phyloP scores from a whole-genome alignment of 2,113 vertebrate genomes.

The Ophiodon elongatus region DNA sequence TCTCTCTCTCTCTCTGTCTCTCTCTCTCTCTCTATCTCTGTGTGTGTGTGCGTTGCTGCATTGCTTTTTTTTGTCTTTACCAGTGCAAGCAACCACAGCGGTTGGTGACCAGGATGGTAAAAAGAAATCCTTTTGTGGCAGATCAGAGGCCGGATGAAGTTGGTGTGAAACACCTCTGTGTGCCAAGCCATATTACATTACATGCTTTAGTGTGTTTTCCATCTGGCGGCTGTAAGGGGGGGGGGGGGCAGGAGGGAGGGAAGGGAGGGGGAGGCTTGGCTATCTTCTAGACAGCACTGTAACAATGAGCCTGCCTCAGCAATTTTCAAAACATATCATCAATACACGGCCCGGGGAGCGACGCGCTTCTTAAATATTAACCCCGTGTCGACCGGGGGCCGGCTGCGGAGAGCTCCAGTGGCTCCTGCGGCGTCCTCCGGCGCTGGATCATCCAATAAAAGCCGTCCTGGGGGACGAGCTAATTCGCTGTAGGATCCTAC shows the following conservation, averaged over 20 bases:
- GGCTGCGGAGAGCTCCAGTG: conserved; percentile 56
- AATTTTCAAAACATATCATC: conserved; percentile 82
- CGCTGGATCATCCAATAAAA: conserved; percentile 73
- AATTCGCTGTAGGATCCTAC: conserved; percentile 72
- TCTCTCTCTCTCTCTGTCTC: too few relatives aligned
- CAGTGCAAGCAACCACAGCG: neutral
- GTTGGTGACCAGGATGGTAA: conserved; percentile 27
- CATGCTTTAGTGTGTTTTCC: conserved; percentile 76
- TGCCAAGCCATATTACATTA: conserved; percentile 73
- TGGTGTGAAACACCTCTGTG: conserved; percentile 60
- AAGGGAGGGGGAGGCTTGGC: conserved; percentile 17
- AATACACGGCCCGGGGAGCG: conserved; percentile 75
- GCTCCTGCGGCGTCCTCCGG: conserved; percentile 62
- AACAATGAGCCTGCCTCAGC: conserved; percentile 83
- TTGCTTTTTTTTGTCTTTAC: neutral
- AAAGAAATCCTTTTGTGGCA: conserved; percentile 9
- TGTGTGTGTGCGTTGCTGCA: neutral
- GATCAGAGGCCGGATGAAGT: conserved; percentile 66
- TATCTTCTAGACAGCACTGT: conserved; percentile 73
- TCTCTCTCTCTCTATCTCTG: too few relatives aligned
- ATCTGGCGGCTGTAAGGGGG: conserved; percentile 65
- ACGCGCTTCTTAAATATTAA: conserved; percentile 75
- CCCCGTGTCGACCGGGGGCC: conserved; percentile 62
- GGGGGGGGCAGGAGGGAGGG: neutral
- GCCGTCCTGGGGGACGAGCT: conserved; percentile 70